These are phyloP conservation scores for Schizotus pectinicornis DNA, from an alignment of 2,888 invertebrate genomes.

Conservation along the genomic window DNA sequence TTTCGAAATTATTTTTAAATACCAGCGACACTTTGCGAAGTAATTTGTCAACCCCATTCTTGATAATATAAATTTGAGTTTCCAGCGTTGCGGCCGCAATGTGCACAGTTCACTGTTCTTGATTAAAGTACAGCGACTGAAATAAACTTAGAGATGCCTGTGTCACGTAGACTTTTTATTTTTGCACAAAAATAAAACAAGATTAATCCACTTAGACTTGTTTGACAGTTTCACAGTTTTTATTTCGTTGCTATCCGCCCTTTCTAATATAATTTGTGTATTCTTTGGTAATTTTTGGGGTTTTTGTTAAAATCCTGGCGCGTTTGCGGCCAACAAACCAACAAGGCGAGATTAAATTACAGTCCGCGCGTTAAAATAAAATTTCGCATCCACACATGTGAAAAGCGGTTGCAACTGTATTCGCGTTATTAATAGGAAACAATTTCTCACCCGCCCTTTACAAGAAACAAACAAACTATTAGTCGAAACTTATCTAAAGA, in stretches of 20 bases:
- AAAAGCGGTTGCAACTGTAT: too few species aligned
- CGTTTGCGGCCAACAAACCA: too few species aligned
- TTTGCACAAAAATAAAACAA: slow-evolving; percentile 22
- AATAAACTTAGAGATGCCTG: slow-evolving; percentile 13
- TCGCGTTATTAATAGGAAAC: slow-evolving; percentile 8
- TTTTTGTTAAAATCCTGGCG: too few species aligned
- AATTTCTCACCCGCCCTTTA: slow-evolving; percentile 11
- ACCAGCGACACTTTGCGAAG: slow-evolving; percentile 16
- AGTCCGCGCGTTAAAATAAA: too few species aligned
- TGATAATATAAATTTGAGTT: slow-evolving; percentile 9
- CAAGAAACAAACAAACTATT: slow-evolving; percentile 16
- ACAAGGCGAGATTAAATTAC: too few species aligned
- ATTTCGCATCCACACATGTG: too few species aligned
- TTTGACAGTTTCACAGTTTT: slow-evolving; percentile 19
- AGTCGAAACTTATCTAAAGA: slow-evolving; percentile 15
- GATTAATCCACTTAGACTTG: slow-evolving; percentile 23
- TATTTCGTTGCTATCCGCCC: not conserved
- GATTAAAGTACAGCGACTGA: slow-evolving; percentile 15
- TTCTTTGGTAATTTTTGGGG: too few species aligned
- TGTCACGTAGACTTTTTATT: slow-evolving; percentile 22
- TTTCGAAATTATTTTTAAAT: slow-evolving; percentile 19
- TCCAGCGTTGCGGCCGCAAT: not conserved
- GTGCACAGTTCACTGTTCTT: slow-evolving; percentile 1
- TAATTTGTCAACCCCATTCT: slow-evolving; percentile 8
- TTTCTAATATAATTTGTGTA: too few species aligned